These are phyloP conservation scores for Eptatretus atami DNA, from an alignment of 2,797 vertebrate genomes.

Conservation along the genomic window DNA sequence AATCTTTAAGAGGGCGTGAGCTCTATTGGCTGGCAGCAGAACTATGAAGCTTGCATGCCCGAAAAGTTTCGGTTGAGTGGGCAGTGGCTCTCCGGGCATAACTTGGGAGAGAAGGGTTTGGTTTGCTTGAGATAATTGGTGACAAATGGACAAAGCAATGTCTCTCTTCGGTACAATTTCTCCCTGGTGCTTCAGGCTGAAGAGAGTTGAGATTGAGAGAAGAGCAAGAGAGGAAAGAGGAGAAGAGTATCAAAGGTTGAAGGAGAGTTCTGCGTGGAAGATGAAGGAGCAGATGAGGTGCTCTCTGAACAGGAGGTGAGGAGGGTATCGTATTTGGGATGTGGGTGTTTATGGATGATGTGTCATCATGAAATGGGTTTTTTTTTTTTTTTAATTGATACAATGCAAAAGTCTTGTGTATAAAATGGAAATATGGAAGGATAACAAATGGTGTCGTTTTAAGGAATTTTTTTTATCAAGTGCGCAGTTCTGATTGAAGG, in stretches of 20 bases:
- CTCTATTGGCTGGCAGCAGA: too few relatives aligned
- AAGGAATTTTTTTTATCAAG: neutral
- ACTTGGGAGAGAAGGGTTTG: too few relatives aligned
- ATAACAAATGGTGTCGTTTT: neutral
- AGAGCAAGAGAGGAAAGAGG: conserved; percentile 42
- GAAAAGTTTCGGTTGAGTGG: too few relatives aligned
- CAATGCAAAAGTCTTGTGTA: too few relatives aligned
- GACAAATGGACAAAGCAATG: too few relatives aligned
- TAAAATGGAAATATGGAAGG: neutral
- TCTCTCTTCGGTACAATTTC: too few relatives aligned
- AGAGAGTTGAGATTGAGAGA: conserved; percentile 12
- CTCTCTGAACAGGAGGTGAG: conserved; percentile 55
- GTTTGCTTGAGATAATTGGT: too few relatives aligned
- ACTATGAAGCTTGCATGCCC: too few relatives aligned
- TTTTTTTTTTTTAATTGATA: too few relatives aligned
- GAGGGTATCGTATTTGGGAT: neutral
- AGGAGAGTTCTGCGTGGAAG: conserved; percentile 46
- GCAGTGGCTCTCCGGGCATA: too few relatives aligned
- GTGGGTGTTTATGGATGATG: neutral
- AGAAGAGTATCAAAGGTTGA: conserved; percentile 62
- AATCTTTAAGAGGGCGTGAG: too few relatives aligned
- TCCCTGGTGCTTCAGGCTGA: too few relatives aligned
- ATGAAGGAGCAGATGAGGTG: conserved; percentile 45
- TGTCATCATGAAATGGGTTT: neutral
- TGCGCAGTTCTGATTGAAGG: neutral